Evolutionary conservation across 2,113 vertebrate species (phyloP), one percentile per base, ranked within the genome.

Genomic region (Atractosteus spatula): DNA sequence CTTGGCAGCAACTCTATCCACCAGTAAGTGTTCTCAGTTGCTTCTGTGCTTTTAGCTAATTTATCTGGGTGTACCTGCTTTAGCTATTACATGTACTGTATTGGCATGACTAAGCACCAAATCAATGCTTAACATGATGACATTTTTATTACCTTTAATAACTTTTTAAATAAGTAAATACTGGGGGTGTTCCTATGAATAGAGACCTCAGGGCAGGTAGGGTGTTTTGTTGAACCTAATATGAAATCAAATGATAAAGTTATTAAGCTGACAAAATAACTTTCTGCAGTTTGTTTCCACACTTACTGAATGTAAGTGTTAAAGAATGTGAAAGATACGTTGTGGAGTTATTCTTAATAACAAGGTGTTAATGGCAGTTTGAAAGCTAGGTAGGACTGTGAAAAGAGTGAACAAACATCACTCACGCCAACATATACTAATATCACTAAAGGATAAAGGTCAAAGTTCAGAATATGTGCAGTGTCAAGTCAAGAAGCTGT

Each of bases 141-240:
- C 79, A 88, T 81, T 42, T 88, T 86, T 84, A 82, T 77, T 66
- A 51, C 68, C 10, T 68, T 71, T 41, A 76, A 72, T 70, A 56
- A 62, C 73, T 57, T 80, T 72, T 78, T 72, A 80, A 79, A 73
- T 71, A 70, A 68, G 77, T 61, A 71, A 72, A 70, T 62, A 68
- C 14, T 13, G 61, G 44, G 69, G 76, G 76, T 71, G 76, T 69
- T 54, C 17, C 57, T 43, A 13, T 75, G 13, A 14, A 14, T 71
- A 61, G 57, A 62, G 65, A 69, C 76, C 45, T 70, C 47, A 55
- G 56, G 61, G 62, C 62, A 51, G 11, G 54, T 56, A 45, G 44
- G 4, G 0, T 54, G 47, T 57, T 66, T 59, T 41, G 29, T 56
- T 56, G 0, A 64, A 29, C 17, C 41, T 64, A 8, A 64, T 29